Evolutionary conservation across 2,113 vertebrate genomes (phyloP).

Genomic region (Neogobius melanostomus): DNA sequence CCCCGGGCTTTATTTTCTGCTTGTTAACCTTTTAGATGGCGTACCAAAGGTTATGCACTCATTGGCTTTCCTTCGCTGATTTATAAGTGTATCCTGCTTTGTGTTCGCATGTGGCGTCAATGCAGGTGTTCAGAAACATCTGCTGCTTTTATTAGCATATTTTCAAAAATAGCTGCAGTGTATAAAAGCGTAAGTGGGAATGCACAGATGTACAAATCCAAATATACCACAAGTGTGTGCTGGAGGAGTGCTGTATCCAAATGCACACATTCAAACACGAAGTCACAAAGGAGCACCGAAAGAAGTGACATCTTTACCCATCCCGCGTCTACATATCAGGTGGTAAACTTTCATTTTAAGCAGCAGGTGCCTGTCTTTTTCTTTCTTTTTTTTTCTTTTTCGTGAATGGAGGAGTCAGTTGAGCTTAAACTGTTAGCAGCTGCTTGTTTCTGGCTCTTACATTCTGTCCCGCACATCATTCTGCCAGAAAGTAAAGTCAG

Average conservation of each 20-base stretch:
- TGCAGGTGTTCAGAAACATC: slow-evolving; percentile 17
- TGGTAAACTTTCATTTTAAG: no score
- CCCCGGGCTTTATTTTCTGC: slow-evolving; percentile 54
- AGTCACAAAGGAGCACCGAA: no score
- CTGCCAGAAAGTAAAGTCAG: no score
- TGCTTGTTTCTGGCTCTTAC: no score
- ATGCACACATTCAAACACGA: no score
- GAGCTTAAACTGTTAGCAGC: no score
- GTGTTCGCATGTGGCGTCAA: slow-evolving; percentile 30
- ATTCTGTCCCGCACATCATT: no score
- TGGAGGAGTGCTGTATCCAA: background rate
- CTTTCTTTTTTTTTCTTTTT: no score
- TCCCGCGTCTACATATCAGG: no score
- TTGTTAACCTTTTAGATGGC: slow-evolving; percentile 72
- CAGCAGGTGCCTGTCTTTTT: no score
- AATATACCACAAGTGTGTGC: background rate
- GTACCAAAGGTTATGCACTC: slow-evolving; percentile 67
- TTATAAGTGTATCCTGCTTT: slow-evolving; percentile 38
- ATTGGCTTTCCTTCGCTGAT: slow-evolving; percentile 49
- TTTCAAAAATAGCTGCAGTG: background rate
- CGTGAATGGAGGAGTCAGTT: no score
- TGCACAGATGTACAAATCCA: background rate
- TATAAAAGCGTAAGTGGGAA: background rate
- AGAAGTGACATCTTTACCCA: no score
- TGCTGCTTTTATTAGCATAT: background rate